Evolutionary conservation across 2,888 invertebrate species (phyloP), one percentile per base, ranked within the genome.

Genomic region (Siphonodentalium dalli): DNA sequence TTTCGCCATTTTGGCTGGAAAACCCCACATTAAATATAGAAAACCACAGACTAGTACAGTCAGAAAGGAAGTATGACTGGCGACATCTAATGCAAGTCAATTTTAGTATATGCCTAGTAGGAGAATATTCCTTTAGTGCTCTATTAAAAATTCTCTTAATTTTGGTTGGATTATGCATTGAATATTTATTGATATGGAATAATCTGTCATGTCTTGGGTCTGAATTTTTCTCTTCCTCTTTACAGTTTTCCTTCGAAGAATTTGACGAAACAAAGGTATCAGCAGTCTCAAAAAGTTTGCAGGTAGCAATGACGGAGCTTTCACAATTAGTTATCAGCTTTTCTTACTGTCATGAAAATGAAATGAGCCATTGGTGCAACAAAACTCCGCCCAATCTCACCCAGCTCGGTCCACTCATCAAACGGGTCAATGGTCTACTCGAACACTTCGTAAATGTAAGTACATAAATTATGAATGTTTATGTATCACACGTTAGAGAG

Each of bases 291-390:
- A 55, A 58, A 39, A 71, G 69, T 8, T 58, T 75, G 48, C 58
- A 63, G 18, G 57, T 77, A 27, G 71, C 71, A 2, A 50, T 77
- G 35, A 69, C 71, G 5, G 78, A 78, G 46, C 54, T 77, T 33
- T 65, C 71, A n/a, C 77, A 78, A 61, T 62, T 77, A 28, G 61
- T 70, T 11, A 61, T 68, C 1, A 71, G 74, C 28, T 78, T 78
- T 54, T 67, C 70, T 4, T 74, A 73, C 58, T 71, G 73, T 54
- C 77, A 67, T 48, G 75, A 78, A 64, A 74, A 71, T 29, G 75
- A 75, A 55, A 69, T 77, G 68, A 61, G 60, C 28, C 69, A 70
- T 29, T 78, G 77, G 77, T 78, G 78, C 49, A 69, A 75, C 56
- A 70, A 70, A 45, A 49, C 62, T 1, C 68, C 71, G 7, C 75